Evolutionary conservation across 1,140 invertebrate species (phyloP), one percentile per base, ranked within the genome.

Genomic region (Sweltsa coloradensis): DNA sequence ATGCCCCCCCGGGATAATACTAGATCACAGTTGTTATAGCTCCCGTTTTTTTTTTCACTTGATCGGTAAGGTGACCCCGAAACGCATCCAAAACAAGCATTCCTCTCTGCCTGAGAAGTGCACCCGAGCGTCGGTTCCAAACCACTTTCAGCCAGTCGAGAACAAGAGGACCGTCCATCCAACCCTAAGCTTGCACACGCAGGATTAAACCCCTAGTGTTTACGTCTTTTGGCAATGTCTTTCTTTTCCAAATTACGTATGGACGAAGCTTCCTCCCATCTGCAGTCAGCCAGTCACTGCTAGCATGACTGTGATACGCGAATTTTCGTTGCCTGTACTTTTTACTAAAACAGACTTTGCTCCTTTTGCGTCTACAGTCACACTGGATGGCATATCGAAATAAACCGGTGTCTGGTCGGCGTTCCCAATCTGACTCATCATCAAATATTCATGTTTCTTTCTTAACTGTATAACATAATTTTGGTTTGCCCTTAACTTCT

Each of bases 1-100:
- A 58, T 47, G 7, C 54, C 55, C 22, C 46, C 55, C 4, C 37
- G 13, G 49, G 36, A 44, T 51, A 45, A 6, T 45, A 24, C 16
- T 51, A 49, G 11, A 34, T 0, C 19, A 34, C 26, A 11, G 25
- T 41, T 31, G 23, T 40, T n/a, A 22, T n/a, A 22, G 36, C 23
- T 16, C n/a, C 36, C 14, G 49, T 21, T n/a, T 16, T 37, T 7
- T 5, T 11, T 11, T 37, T 37, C 18, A 37, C 11, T 4, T 37
- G 16, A 37, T 16, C 16, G 18, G 36, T 37, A 16, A 37, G 36
- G 31, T 51, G 47, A 7, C 50, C 47, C 27, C 39, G 5, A 25
- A 51, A 51, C 13, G 21, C 27, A 44, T 51, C 50, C 6, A 19
- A 34, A 7, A 51, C 47, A 16, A 51, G 25, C 50, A 47, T 43